Base-by-base conservation (phyloP, 2,888 invertebrate genomes). In the Drosophila helvetica region DNA sequence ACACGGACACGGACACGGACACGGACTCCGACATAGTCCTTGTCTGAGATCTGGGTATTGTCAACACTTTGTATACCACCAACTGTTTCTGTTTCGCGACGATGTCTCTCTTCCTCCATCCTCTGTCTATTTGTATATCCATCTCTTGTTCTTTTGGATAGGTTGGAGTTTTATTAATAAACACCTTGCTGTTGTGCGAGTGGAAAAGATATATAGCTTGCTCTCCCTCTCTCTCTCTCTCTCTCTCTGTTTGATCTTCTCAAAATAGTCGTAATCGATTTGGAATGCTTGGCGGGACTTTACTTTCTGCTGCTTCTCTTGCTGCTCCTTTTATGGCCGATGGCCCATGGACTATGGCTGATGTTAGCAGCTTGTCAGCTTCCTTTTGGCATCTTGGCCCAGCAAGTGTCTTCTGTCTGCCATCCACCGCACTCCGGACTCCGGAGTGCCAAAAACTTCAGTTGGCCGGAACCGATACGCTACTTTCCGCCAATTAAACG, bases 241-340 rank as follows among this genome's bases (percentile, higher is more conserved):
- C 54, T 79, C 33, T 79, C 33, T 25, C 68, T 70, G 64, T 80
- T 88, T 88, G 89, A 88, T 85, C 83, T 89, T 68, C 65, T 63
- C 74, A 73, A 77, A 77, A 67, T 72, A 78, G 78, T 80, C 86
- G 73, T 90, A 90, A 90, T 90, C 85, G 89, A 90, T 90, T 91
- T 79, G 78, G 78, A 88, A 90, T 90, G 91, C 90, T 83, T 89
- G 68, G 89, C 86, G 80, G 90, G 90, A 85, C 67, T 72, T 75
- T 72, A 52, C 45, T 52, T 66, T 62, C 45, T 53, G 57, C 58
- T 54, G 53, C 55, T 57, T 69, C 25, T 30, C 25, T 61, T 55
- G 72, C 48, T 66, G 22, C 64, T 67, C 55, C 63, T 78, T 75
- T 33, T 63, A 57, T 80, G 38, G 38, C 7, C 38, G 7, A 7